These are phyloP conservation scores for Penaeus vannamei DNA, from an alignment of 1,140 invertebrate genomes.

Conservation along the genomic window DNA sequence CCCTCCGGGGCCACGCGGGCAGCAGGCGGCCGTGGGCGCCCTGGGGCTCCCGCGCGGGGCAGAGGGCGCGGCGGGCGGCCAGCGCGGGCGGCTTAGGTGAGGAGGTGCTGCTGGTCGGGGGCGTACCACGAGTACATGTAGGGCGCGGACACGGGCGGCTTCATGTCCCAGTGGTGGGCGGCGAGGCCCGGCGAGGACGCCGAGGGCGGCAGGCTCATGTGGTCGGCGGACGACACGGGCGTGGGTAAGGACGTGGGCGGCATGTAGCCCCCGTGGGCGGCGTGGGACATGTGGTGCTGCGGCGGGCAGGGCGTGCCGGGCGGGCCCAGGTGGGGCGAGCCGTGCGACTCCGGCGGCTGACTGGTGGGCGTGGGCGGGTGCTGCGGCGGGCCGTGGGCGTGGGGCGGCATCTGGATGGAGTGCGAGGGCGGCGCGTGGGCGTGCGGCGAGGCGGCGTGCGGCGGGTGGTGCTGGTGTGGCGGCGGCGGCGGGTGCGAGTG, in stretches of 20 bases:
- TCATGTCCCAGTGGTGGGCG: slow-evolving; percentile 80
- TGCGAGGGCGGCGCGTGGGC: slow-evolving; percentile 51
- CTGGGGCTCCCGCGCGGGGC: slow-evolving; percentile 10
- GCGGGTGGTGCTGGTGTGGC: slow-evolving; percentile 51
- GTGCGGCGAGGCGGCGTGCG: slow-evolving; percentile 59
- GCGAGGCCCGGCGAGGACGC: slow-evolving; percentile 75
- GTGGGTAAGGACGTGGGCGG: slow-evolving; percentile 80
- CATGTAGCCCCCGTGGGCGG: slow-evolving; percentile 74
- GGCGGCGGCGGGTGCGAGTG: slow-evolving; percentile 46
- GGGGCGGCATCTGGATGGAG: slow-evolving; percentile 54
- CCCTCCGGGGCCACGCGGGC: slow-evolving; percentile 11
- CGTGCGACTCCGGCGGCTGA: slow-evolving; percentile 49
- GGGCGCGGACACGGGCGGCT: slow-evolving; percentile 74
- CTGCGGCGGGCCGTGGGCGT: slow-evolving; percentile 55
- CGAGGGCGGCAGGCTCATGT: slow-evolving; percentile 74
- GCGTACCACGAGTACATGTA: slow-evolving; percentile 86
- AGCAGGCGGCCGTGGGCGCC: background rate
- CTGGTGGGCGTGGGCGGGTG: slow-evolving; percentile 66
- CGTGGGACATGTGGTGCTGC: slow-evolving; percentile 79
- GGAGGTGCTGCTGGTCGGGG: slow-evolving; percentile 80
- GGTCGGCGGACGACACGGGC: slow-evolving; percentile 74
- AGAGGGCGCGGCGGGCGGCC: background rate
- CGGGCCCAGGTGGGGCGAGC: slow-evolving; percentile 34
- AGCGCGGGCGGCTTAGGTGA: slow-evolving; percentile 76
- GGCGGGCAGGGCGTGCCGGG: slow-evolving; percentile 45